phyloP scores from a whole-genome alignment of 2,113 vertebrate species.

The Jacana jacana region DNA sequence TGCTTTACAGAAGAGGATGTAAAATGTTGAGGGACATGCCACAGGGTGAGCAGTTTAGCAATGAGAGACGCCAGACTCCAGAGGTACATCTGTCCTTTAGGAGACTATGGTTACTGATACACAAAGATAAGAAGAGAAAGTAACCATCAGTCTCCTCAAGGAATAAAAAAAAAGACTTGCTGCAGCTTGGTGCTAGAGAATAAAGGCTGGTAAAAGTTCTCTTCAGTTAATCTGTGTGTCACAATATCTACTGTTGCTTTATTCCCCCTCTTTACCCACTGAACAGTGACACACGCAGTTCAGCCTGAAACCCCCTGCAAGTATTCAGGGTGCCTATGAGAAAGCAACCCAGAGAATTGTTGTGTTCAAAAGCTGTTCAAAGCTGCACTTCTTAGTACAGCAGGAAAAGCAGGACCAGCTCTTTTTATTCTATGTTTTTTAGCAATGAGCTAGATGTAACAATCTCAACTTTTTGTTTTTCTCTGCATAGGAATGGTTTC shows the following conservation, averaged over 20 bases:
- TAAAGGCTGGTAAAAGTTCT: not conserved
- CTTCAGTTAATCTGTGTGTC: not conserved
- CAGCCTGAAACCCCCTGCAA: not conserved
- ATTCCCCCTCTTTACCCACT: not conserved
- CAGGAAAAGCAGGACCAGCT: not conserved
- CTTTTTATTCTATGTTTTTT: not conserved
- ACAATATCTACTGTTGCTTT: not conserved
- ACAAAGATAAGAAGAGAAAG: not conserved
- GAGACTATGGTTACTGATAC: not conserved
- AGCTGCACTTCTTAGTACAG: fast-evolving
- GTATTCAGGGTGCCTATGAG: not conserved
- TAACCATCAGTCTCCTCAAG: not conserved
- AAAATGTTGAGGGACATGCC: not conserved
- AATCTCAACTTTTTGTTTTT: constrained; percentile 9
- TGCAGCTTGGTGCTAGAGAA: not conserved
- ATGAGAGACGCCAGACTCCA: not conserved
- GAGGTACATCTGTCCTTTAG: not conserved
- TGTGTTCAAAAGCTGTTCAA: not conserved
- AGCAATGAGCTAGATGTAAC: not conserved
- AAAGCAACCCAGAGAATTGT: not conserved
- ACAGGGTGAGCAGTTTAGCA: not conserved
- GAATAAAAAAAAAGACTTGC: not conserved
- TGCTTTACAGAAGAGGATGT: not conserved
- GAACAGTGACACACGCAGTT: not conserved
- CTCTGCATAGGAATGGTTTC: constrained; percentile 53